These are phyloP conservation scores for Dendrolimus pini DNA, from an alignment of 2,888 invertebrate species.

Conservation along the genomic window DNA sequence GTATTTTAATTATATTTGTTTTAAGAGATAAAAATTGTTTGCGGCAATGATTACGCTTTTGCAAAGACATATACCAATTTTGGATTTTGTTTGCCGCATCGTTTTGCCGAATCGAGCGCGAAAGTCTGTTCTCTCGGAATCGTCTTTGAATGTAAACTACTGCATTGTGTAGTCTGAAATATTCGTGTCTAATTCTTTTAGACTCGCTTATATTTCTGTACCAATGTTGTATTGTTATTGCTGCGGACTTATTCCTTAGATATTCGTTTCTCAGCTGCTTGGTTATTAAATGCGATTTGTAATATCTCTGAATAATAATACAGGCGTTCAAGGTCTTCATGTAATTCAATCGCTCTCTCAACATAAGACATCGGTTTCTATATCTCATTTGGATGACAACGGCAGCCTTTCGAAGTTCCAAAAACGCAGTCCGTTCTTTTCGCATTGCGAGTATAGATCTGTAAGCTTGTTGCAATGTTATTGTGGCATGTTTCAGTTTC, in stretches of 20 bases:
- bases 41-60: slow-evolving; percentile 35
- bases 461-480: slow-evolving; percentile 42
- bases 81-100: slow-evolving; percentile 50
- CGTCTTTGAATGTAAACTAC: slow-evolving; percentile 47
- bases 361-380: slow-evolving; percentile 46
- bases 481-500: slow-evolving; percentile 28
- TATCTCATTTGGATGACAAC: slow-evolving; percentile 47
- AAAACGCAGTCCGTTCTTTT: slow-evolving; percentile 31
- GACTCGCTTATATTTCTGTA: slow-evolving; percentile 39
- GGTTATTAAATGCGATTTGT: slow-evolving; percentile 32
- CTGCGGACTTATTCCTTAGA: slow-evolving; percentile 33
- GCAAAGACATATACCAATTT: slow-evolving; percentile 43
- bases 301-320: slow-evolving; percentile 55
- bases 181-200: slow-evolving; percentile 31
- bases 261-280: slow-evolving; percentile 38
- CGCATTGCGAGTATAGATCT: slow-evolving; percentile 45
- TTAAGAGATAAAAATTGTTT: slow-evolving; percentile 33
- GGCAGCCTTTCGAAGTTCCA: slow-evolving; percentile 23
- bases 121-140: slow-evolving; percentile 36
- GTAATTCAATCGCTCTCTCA: slow-evolving; percentile 44
- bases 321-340: slow-evolving; percentile 39
- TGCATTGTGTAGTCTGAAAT: slow-evolving; percentile 29
- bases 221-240: slow-evolving; percentile 50
- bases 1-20: slow-evolving; percentile 38
- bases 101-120: slow-evolving; percentile 21